These are phyloP conservation scores for Nanorana parkeri DNA, from an alignment of 2,113 vertebrate genomes.

Conservation along the genomic window DNA sequence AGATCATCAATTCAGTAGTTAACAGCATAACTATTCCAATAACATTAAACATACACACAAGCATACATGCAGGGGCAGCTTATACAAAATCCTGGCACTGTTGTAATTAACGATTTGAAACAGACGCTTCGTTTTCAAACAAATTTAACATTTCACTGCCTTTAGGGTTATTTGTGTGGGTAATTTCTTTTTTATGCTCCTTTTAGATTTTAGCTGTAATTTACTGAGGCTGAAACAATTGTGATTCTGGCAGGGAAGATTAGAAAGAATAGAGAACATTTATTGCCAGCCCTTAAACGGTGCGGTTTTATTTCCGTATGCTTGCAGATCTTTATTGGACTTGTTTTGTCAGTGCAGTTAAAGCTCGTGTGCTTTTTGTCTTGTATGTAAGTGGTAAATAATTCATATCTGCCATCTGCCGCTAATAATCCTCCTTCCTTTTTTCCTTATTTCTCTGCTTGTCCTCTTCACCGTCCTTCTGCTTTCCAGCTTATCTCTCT, in stretches of 20 bases:
- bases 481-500: conserved; percentile 50
- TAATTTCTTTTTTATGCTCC: conserved; percentile 80
- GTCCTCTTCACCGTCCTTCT: conserved; percentile 38
- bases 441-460: conserved; percentile 57
- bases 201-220: conserved; percentile 77
- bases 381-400: conserved; percentile 79
- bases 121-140: conserved; percentile 70
- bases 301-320: conserved; percentile 77
- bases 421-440: conserved; percentile 64
- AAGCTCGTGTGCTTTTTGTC: conserved; percentile 72
- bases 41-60: not conserved
- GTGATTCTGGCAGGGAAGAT: conserved; percentile 74
- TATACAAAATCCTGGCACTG: conserved; percentile 50
- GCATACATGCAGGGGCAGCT: not conserved
- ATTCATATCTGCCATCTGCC: conserved; percentile 81
- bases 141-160: conserved; percentile 61
- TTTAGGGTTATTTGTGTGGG: conserved; percentile 78
- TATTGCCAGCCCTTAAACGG: conserved; percentile 74
- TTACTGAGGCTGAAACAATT: conserved; percentile 76
- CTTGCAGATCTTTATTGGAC: conserved; percentile 74
- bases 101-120: conserved; percentile 76
- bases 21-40: not conserved
- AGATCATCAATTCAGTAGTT: conserved; percentile 11
- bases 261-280: conserved; percentile 68
- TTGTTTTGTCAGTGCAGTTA: conserved; percentile 72